phyloP scores from a whole-genome alignment of 53 echinoderm and acorn worm species.

The Astropecten irregularis region DNA sequence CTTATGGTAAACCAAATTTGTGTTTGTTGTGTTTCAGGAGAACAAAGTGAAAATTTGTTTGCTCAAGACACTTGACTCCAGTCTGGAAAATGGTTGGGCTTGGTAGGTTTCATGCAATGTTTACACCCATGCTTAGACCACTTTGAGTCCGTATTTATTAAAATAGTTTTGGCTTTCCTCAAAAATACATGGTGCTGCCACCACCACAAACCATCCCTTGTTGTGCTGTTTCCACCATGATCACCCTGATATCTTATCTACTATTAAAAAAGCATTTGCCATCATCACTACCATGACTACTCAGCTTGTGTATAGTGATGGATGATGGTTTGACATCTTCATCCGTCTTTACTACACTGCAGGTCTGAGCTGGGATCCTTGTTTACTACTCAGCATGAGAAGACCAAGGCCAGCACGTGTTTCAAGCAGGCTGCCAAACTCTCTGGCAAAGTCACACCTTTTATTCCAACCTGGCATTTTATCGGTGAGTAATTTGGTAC shows the following conservation, averaged over 20 bases:
- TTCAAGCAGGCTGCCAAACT: constrained; percentile 92
- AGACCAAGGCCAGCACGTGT: constrained; percentile 79
- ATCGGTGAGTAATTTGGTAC: constrained; percentile 66
- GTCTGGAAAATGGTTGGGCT: constrained; percentile 66
- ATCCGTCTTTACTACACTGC: neutral
- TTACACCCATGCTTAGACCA: too few relatives aligned
- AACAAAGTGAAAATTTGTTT: constrained; percentile 65
- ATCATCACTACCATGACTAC: too few relatives aligned
- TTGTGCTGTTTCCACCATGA: too few relatives aligned
- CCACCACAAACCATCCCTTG: too few relatives aligned
- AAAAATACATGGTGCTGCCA: too few relatives aligned
- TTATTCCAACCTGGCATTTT: constrained; percentile 74
- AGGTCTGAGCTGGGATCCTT: constrained; percentile 90
- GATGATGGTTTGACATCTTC: neutral
- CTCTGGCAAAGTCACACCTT: constrained; percentile 70
- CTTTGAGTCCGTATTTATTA: too few relatives aligned
- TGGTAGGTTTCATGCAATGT: constrained; percentile 59
- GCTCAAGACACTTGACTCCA: constrained; percentile 60
- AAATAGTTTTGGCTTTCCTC: too few relatives aligned
- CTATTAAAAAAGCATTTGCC: too few relatives aligned
- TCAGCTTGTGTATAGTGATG: too few relatives aligned
- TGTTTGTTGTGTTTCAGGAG: constrained; percentile 34
- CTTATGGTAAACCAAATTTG: neutral
- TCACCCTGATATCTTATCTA: too few relatives aligned
- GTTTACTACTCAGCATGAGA: constrained; percentile 61